Conservation (phyloP, 1,140 invertebrate genomes). For the Battus philenor region DNA sequence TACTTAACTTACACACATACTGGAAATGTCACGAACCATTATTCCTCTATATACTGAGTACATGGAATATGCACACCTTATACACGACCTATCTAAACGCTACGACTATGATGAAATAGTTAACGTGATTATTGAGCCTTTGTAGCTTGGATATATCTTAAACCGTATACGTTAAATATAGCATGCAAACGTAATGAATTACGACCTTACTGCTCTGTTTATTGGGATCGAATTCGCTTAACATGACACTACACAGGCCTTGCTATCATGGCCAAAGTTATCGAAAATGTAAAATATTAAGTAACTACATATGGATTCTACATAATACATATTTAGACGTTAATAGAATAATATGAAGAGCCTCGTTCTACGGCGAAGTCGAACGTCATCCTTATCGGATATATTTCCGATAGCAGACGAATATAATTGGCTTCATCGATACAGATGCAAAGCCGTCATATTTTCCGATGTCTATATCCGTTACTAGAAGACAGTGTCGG, state of each 20-base stretch:
- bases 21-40: slow-evolving; percentile 70
- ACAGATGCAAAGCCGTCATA: too few species aligned
- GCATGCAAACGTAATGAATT: slow-evolving; percentile 26
- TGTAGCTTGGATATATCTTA: slow-evolving; percentile 39
- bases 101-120: slow-evolving; percentile 61
- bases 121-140: slow-evolving; percentile 53
- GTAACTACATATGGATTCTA: slow-evolving; percentile 17
- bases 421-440: too few species aligned
- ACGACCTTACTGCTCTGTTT: slow-evolving; percentile 8
- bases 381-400: too few species aligned
- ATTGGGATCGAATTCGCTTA: slow-evolving; percentile 24
- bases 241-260: slow-evolving; percentile 49
- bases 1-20: slow-evolving; percentile 40
- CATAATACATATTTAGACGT: background rate
- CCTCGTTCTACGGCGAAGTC: slow-evolving; percentile 20
- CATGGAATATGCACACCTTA: slow-evolving; percentile 33
- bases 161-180: slow-evolving; percentile 18
- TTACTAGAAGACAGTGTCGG: too few species aligned
- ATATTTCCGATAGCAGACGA: too few species aligned
- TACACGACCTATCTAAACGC: slow-evolving; percentile 7
- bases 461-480: too few species aligned
- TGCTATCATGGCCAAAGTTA: slow-evolving; percentile 63
- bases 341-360: slow-evolving; percentile 19
- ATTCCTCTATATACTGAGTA: slow-evolving; percentile 52
- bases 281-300: slow-evolving; percentile 38